phyloP scores from a whole-genome alignment of 2,113 vertebrate species.

The Chionomys nivalis region DNA sequence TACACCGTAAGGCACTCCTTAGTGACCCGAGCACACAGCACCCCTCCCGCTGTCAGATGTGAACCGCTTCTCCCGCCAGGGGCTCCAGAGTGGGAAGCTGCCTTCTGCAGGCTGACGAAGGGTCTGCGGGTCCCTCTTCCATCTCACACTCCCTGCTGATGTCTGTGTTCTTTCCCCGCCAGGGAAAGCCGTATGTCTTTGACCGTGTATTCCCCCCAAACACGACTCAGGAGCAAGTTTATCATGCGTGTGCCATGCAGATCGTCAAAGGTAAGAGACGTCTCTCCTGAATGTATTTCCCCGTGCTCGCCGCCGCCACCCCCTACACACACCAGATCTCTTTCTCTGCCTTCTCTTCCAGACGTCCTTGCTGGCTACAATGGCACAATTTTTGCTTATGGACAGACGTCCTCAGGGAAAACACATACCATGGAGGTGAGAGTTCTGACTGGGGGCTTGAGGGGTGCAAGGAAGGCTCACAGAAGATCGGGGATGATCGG shows the following conservation, averaged over 20 bases:
- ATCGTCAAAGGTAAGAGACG: constrained; percentile 93
- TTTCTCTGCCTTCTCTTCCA: constrained; percentile 75
- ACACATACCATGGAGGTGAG: constrained; percentile 97
- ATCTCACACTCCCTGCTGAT: background rate
- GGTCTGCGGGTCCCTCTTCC: background rate
- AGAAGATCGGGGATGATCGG: background rate
- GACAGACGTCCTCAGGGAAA: constrained; percentile 96
- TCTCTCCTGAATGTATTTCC: background rate
- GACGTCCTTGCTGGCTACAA: constrained; percentile 96
- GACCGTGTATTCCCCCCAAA: constrained; percentile 94
- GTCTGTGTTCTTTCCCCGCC: constrained; percentile 28
- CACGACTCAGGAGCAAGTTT: constrained; percentile 96
- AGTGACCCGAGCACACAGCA: background rate
- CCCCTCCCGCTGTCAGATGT: background rate
- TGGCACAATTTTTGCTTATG: constrained; percentile 96
- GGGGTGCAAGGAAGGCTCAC: background rate
- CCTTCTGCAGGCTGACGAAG: background rate
- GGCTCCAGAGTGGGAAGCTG: background rate
- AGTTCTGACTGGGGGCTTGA: background rate
- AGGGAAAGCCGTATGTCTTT: constrained; percentile 93
- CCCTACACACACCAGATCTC: background rate
- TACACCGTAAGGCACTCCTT: background rate
- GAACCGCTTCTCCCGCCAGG: background rate
- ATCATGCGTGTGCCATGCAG: constrained; percentile 95
- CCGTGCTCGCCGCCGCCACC: background rate